Base-by-base conservation (phyloP, 1,140 invertebrate genomes). In the Macrobrachium rosenbergii region DNA sequence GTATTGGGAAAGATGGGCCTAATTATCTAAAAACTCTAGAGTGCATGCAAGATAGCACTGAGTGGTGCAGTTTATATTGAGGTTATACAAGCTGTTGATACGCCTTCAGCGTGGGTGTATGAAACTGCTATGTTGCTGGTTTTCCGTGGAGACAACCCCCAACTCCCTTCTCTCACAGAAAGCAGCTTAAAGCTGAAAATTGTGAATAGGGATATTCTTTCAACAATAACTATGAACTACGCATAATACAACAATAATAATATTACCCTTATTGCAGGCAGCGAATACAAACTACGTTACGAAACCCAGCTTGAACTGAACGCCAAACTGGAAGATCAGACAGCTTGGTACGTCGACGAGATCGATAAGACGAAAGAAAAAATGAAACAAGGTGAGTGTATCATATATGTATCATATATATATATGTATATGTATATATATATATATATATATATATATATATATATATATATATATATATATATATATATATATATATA, bases 321-420 rank as follows among this genome's bases (percentile, higher is more conserved):
- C 62, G 64, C 45, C 62, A 85, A 85, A 45, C n/a, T 85, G 12
- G 76, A 85, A 19, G 83, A 85, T 6, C 83, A 85, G 63, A 85
- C 75, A 8, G 43, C 12, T 11, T 85, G 83, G 83, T 85, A 85
- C 76, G 58, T 23, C 5, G 63, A 52, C 11, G 83, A 85, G 16
- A 76, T 79, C 8, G 62, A 85, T 43, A 85, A 85, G 64, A 85
- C 83, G 14, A 85, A 62, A 63, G 83, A 85, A n/a, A 85, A 85
- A 37, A 79, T 85, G 10, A 85, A 78, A 52, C 60, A 28, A 85
- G 83, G 83, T 85, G 28, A 69, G 83, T 79, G n/a, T 80, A 80
- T 64, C 28, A 80, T 63, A 80, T 62, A 64, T 62, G 28, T 28
- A 64, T 62, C n/a, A 80, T 17, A 63, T 80, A 80, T 59, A 80